These are phyloP conservation scores for Diuraphis noxia DNA, from an alignment of 1,140 invertebrate species.

Conservation along the genomic window DNA sequence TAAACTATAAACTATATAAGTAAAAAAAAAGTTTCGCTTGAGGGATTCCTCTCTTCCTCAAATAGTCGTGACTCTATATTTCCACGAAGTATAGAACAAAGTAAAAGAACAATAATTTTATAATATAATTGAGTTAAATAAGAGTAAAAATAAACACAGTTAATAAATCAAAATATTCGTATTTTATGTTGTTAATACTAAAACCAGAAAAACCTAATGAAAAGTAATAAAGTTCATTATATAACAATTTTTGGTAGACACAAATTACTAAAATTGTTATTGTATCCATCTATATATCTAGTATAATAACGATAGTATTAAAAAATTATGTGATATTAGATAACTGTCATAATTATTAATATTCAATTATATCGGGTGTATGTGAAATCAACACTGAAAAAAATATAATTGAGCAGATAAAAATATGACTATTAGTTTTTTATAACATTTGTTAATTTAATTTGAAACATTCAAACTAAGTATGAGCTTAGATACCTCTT, in stretches of 20 bases:
- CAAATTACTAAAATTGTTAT: not conserved
- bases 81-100: not conserved
- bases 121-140: not conserved
- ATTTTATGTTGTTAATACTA: not conserved
- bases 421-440: not conserved
- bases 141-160: not conserved
- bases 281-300: not conserved
- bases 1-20: not conserved
- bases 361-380: not conserved
- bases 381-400: not conserved
- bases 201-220: not conserved
- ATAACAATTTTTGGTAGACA: not conserved
- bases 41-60: not conserved
- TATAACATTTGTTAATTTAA: not conserved
- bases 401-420: not conserved
- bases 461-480: not conserved
- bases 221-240: not conserved
- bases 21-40: constrained; percentile 24
- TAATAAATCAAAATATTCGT: not conserved
- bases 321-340: not conserved
- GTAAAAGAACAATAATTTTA: constrained; percentile 16
- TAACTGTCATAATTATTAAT: not conserved
- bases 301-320: not conserved
- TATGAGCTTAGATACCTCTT: too few relatives aligned
- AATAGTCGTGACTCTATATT: constrained; percentile 27